Base-by-base conservation (phyloP, 2,797 vertebrate species). In the Clarias fuscus region DNA sequence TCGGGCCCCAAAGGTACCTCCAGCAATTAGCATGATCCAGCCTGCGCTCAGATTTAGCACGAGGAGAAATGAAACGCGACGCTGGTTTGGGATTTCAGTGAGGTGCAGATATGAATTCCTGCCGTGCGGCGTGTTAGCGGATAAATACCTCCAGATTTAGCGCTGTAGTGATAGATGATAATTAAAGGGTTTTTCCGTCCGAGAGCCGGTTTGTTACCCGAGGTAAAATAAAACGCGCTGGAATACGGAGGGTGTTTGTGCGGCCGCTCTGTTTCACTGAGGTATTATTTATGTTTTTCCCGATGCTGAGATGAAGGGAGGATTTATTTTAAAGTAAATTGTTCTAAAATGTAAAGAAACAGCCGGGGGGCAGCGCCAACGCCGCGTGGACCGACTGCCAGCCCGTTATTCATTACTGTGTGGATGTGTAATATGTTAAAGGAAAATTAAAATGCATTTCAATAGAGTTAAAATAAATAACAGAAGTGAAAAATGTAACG, bases 1-100 rank as follows among this genome's bases (percentile, higher is more conserved):
- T 92, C 90, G 88, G 89, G 90, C 91, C 90, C 84, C 82, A 92
- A 3, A 93, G 91, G 92, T 91, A 93, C 91, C 86, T 86, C 90
- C 92, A 93, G 94, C 93, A 94, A 95, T 96, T 94, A 96, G 93
- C 89, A 93, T 91, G 86, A 95, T 93, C 93, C 93, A 93, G 92
- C 90, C 91, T 85, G 56, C 13, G 91, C 90, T 93, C 91, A 85
- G 84, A 86, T 79, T 87, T 89, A 88, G 85, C 71, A 76, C 83
- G 85, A 85, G 83, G 65, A 85, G 81, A 88, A 84, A 79, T 84
- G 53, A 84, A 81, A 70, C 71, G 67, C 70, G 81, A 88, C 81
- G 40, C 83, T 71, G 85, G 85, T 87, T 85, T 87, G 84, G 88
- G 84, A 86, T 84, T 82, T 82, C 30, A 82, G n/a, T 27, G 5